Percentiles rank a stretch among this genome's conserved stretches.
Conservation (phyloP, 2,888 invertebrate genomes). For the Rhodophaea formosa region DNA sequence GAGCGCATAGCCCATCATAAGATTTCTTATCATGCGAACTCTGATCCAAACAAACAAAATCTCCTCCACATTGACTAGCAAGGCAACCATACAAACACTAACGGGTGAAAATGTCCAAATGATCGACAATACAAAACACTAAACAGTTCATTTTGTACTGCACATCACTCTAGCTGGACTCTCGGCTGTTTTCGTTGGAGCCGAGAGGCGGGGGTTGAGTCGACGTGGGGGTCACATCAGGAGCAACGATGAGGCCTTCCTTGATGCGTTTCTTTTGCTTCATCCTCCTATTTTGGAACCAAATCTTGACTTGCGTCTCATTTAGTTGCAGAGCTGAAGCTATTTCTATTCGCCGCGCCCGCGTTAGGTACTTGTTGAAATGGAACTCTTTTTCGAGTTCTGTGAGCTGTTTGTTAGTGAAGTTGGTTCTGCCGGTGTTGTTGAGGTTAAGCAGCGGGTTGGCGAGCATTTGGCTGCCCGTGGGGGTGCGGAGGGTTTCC, state of each 20-base stretch:
- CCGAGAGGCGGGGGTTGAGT: conserved; percentile 67
- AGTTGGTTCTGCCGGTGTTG: conserved; percentile 97
- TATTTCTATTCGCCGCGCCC: conserved; percentile 98
- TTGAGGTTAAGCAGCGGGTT: conserved; percentile 81
- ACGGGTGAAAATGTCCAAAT: neutral
- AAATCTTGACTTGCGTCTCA: conserved; percentile 98
- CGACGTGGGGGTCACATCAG: conserved; percentile 73
- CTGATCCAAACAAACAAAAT: neutral
- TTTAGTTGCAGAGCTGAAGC: conserved; percentile 97
- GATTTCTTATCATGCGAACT: neutral
- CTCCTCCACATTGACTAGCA: conserved; percentile 1
- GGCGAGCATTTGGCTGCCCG: conserved; percentile 69
- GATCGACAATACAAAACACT: conserved; percentile 12
- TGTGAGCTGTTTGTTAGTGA: conserved; percentile 99
- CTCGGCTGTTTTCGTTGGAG: conserved; percentile 87
- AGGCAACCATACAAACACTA: neutral
- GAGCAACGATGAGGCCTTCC: conserved; percentile 88
- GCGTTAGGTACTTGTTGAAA: conserved; percentile 98
- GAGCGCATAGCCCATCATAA: neutral
- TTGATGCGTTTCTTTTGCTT: conserved; percentile 98
- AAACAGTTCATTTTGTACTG: conserved; percentile 8
- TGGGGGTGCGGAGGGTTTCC: conserved; percentile 72
- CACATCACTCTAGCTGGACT: conserved; percentile 78
- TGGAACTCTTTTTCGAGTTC: conserved; percentile 99
- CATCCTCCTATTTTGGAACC: conserved; percentile 99